A percentile compares a stretch with the other conserved stretches of the same genome.
Evolutionary conservation across 2,113 vertebrate species (phyloP).

Genomic region (Myrmecobius fasciatus): DNA sequence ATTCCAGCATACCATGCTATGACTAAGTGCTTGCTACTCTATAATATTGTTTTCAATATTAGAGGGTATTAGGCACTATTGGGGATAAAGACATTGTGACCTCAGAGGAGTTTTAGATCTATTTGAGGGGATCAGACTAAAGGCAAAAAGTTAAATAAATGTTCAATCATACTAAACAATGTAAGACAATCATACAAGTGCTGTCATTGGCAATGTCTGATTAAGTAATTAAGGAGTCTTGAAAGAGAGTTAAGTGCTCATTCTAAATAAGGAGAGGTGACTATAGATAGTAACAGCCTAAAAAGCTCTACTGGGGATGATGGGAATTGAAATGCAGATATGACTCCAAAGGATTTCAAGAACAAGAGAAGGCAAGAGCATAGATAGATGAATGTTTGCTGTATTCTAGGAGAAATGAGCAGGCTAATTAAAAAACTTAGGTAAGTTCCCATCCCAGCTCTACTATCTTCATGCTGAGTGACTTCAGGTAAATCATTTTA

Average conservation of each 20-base stretch:
- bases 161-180: background rate
- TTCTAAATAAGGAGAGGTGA: background rate
- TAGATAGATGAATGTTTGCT: background rate
- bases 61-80: slow-evolving; percentile 25
- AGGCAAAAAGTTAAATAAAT: background rate
- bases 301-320: background rate
- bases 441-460: background rate
- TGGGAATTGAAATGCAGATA: background rate
- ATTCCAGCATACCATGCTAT: background rate
- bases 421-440: background rate
- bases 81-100: background rate
- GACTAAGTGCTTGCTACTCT: slow-evolving; percentile 18
- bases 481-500: background rate
- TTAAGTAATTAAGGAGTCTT: background rate
- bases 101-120: slow-evolving; percentile 32
- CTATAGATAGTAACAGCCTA: background rate
- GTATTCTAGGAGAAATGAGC: background rate
- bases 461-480: background rate
- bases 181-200: background rate
- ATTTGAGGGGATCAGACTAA: slow-evolving; percentile 26
- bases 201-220: background rate
- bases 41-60: no score
- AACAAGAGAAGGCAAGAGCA: background rate
- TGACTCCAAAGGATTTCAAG: background rate
- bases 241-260: background rate